Evolutionary conservation across 1,140 invertebrate genomes (phyloP), one percentile per base, ranked within the genome.

Genomic region (Drosophila tristis): DNA sequence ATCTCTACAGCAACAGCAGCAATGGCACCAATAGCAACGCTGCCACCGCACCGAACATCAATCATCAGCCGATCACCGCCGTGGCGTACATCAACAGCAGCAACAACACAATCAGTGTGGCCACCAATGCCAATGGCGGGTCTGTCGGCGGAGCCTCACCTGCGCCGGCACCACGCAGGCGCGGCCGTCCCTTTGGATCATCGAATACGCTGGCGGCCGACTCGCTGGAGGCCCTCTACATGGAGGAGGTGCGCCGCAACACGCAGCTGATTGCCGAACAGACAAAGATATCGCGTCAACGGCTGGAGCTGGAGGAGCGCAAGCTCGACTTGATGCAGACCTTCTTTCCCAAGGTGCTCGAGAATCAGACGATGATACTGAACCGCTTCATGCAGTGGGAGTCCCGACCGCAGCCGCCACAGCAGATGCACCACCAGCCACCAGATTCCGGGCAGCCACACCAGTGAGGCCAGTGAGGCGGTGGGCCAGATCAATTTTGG

Each of bases 331-430:
- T 91, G 11, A 73, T 91, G 75, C 72, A 85, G 39, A 70, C 72
- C 20, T 91, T 90, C 66, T 86, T 91, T 39, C 90, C 90, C 29
- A 91, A 91, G 67, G 90, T 65, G 39, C 54, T 91, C 47, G 84
- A 91, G 31, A 79, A 89, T 44, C 90, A 91, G 59, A 60, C 78
- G n/a, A 62, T 89, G 44, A 91, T 91, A 6, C 31, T 89, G 2
- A 51, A 31, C 6, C 58, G 62, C 7, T 42, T 87, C 2, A 65
- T 72, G 62, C 84, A 89, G 47, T 15, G 63, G 13, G 47, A 57
- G 39, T 25, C 58, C 54, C 59, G 67, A 16, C 50, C 44, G 11
- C 51, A 57, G 9, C 23, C 47, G 39, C 29, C 62, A 25, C 43
- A 53, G 20, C 49, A 47, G 9, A 53, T 31, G 42, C 51, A 42